Base-by-base conservation (phyloP, 2,113 vertebrate genomes). In the Clarias gariepinus region DNA sequence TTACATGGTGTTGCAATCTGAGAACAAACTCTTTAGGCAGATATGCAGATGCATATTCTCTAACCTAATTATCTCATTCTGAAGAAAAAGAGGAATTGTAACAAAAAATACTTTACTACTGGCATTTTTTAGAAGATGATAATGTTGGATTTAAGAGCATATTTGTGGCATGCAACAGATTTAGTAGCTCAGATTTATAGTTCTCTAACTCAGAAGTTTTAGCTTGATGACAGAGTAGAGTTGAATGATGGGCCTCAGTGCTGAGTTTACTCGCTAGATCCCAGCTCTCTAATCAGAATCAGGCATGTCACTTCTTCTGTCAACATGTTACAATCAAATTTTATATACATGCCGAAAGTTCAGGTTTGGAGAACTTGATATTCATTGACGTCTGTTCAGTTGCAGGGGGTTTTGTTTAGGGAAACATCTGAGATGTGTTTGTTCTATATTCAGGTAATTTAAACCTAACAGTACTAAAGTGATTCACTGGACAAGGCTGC, bases 401-500 rank as follows among this genome's bases (percentile, higher is more conserved):
- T 81, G 60, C 69, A 68, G 13, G 71, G 88, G 82, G 21, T 89
- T 86, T 84, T 76, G 76, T 85, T 83, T 86, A 73, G 87, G 83
- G 83, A 90, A 89, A 81, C 73, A 89, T 89, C 66, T 78, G 61
- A 87, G 8, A 73, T 76, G 41, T 30, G 74, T 86, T 84, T 74
- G 79, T 85, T 90, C 60, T 85, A 23, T 74, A 25, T 30, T 16
- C 68, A 87, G 82, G 74, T 87, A 86, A 80, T 79, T 61, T 58
- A 47, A 78, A 28, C 71, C 84, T 76, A 30, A 55, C 11, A 57
- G 80, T 58, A 60, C 30, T 86, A 87, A 88, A 91, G 86, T 93
- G 92, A 93, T 92, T 93, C 94, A 94, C 91, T 89, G 89, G 87
- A 89, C 90, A 90, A 87, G 85, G 63, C 88, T 91, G 91, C 80